Evolutionary conservation across 1,140 invertebrate genomes (phyloP).

Genomic region (Microvelia longipes): DNA sequence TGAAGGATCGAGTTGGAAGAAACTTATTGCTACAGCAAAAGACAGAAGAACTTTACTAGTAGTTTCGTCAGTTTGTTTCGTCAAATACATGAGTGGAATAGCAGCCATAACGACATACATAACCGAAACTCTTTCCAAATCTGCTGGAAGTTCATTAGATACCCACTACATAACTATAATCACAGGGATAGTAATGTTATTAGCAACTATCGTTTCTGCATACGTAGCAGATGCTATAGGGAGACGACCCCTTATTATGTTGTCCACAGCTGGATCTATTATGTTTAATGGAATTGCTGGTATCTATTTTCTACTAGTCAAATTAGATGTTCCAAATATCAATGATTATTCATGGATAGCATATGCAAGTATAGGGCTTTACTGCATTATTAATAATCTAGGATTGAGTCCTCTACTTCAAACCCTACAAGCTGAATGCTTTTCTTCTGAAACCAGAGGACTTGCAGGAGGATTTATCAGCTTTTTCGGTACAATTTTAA

Average conservation of each 20-base stretch:
- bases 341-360: constrained; percentile 23
- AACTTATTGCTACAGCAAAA: constrained; percentile 10
- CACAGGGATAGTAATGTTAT: constrained; percentile 24
- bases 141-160: constrained; percentile 24
- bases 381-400: constrained; percentile 29
- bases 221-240: constrained; percentile 27
- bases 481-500: constrained; percentile 30
- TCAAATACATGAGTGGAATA: constrained; percentile 18
- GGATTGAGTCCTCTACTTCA: constrained; percentile 32
- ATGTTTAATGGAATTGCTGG: constrained; percentile 5
- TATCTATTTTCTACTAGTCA: constrained; percentile 3
- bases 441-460: constrained; percentile 32
- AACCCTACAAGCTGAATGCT: constrained; percentile 33
- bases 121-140: constrained; percentile 33
- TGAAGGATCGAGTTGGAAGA: constrained; percentile 13
- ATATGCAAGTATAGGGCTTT: constrained; percentile 28
- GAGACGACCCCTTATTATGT: constrained; percentile 31
- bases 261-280: constrained; percentile 22
- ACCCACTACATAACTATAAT: constrained; percentile 24
- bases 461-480: constrained; percentile 30
- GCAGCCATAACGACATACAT: constrained; percentile 19
- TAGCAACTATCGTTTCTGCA: constrained; percentile 23
- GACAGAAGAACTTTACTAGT: constrained; percentile 14
- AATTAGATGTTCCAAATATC: not conserved
- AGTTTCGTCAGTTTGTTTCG: constrained; percentile 8